These are phyloP conservation scores for Babyrousa celebensis DNA, from an alignment of 2,797 vertebrate species.

Conservation along the genomic window DNA sequence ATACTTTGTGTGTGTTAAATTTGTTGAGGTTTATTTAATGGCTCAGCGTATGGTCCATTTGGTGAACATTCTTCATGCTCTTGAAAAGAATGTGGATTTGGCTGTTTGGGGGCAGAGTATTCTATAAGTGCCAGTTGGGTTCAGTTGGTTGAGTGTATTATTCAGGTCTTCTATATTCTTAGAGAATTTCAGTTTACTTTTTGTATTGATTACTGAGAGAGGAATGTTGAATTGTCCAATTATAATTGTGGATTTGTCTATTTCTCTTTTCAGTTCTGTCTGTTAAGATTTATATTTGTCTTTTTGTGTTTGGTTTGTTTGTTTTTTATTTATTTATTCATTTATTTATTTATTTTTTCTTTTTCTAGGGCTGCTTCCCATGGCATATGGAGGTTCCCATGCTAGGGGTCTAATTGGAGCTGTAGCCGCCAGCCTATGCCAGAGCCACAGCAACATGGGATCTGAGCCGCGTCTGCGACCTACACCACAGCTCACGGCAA, in stretches of 20 bases:
- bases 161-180: background rate
- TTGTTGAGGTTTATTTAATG: conserved; percentile 3
- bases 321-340: background rate
- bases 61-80: background rate
- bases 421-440: too few species aligned
- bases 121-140: background rate
- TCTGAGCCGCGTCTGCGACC: too few species aligned
- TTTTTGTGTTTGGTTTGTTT: conserved; percentile 23
- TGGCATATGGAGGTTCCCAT: too few species aligned
- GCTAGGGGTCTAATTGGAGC: too few species aligned
- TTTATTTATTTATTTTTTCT: too few species aligned
- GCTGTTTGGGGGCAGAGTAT: background rate
- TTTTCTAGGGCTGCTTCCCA: too few species aligned
- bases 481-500: too few species aligned
- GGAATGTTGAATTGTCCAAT: background rate
- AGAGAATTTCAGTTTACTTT: conserved; percentile 10
- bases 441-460: too few species aligned
- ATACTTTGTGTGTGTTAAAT: conserved; percentile 23
- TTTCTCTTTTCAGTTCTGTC: background rate
- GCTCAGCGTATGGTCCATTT: background rate
- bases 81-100: background rate
- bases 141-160: background rate
- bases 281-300: conserved; percentile 32
- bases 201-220: conserved; percentile 25
- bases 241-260: conserved; percentile 22